Base-by-base conservation (phyloP, 2,113 vertebrate species). In the Corydoras maculifer region DNA sequence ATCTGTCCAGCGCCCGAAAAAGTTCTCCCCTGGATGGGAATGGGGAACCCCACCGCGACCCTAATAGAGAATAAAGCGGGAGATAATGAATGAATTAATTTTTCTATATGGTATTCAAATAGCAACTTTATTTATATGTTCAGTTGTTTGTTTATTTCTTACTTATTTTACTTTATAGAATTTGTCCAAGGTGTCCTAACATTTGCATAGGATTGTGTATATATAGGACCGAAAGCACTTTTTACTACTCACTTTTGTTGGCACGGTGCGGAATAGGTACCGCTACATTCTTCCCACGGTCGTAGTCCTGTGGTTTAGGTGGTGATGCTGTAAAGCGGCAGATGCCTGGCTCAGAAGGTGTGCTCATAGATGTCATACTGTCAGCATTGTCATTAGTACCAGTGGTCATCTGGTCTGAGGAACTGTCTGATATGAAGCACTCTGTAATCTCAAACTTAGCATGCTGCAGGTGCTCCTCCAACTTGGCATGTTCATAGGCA, bases 361-460 rank as follows among this genome's bases (percentile, higher is more conserved):
- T 98, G 90, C 95, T 99, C 0, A 96, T 99, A 84, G 97, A 99
- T 77, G 97, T 94, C 84, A 99, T 86, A 82, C 97, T 99, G 91
- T 99, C 97, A 0, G 96, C 98, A 88, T 98, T 98, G 83, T 99
- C 97, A 8, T 99, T 99, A 82, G 97, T 99, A 87, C 97, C 97
- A 78, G 97, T 96, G 68, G 96, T 98, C 87, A 99, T 89, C 89
- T 99, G 97, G 81, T 98, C 97, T 0, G 96, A 98, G 0, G 97
- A 99, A 0, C 96, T 99, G 90, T 99, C 97, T 0, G 97, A 99
- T 78, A 99, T 98, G 91, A 99, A 99, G 91, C 97, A 99, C 80
- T 99, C 97, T 0, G 97, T 99, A 88, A 99, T 98, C 88, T 96
- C 98, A 90, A 99, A 99, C 90, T 98, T 99, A 85, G 97, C 97